A percentile compares a stretch with the other conserved stretches of the same genome.
phyloP scores from a whole-genome alignment of 2,888 invertebrate species.

The Nineta flava region DNA sequence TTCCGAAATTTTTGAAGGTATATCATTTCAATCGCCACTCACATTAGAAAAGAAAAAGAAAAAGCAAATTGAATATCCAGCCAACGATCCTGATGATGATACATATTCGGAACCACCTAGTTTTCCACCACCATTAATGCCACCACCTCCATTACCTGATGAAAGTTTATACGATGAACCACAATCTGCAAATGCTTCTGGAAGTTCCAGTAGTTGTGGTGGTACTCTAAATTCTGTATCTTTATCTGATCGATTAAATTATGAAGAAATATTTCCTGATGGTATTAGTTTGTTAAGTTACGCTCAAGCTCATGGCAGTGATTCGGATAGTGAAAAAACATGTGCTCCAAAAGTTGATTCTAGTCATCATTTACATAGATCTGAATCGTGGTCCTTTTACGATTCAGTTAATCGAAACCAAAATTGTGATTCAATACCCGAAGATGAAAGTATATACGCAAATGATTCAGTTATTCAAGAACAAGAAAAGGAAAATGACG shows the following conservation, averaged over 20 bases:
- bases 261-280: slow-evolving; percentile 30
- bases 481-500: slow-evolving; percentile 14
- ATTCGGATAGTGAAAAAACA: slow-evolving; percentile 19
- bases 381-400: slow-evolving; percentile 36
- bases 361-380: slow-evolving; percentile 24
- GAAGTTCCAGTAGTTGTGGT: slow-evolving; percentile 22
- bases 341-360: slow-evolving; percentile 17
- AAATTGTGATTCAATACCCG: slow-evolving; percentile 19
- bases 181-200: slow-evolving; percentile 27
- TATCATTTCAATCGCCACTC: slow-evolving; percentile 47
- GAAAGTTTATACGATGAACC: slow-evolving; percentile 39
- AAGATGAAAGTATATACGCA: slow-evolving; percentile 16
- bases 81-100: slow-evolving; percentile 19
- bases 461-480: slow-evolving; percentile 13
- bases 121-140: slow-evolving; percentile 38
- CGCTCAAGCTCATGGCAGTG: slow-evolving; percentile 17
- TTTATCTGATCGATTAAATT: slow-evolving; percentile 15
- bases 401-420: slow-evolving; percentile 19
- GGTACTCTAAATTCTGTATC: slow-evolving; percentile 20
- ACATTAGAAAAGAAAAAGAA: slow-evolving; percentile 26
- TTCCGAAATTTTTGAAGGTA: slow-evolving; percentile 40
- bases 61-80: slow-evolving; percentile 17
- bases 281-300: slow-evolving; percentile 19
- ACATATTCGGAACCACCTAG: slow-evolving; percentile 17
- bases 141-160: slow-evolving; percentile 39